Evolutionary conservation across 1,140 invertebrate genomes (phyloP), one percentile per base, ranked within the genome.

Genomic region (Phymastichus coffea): DNA sequence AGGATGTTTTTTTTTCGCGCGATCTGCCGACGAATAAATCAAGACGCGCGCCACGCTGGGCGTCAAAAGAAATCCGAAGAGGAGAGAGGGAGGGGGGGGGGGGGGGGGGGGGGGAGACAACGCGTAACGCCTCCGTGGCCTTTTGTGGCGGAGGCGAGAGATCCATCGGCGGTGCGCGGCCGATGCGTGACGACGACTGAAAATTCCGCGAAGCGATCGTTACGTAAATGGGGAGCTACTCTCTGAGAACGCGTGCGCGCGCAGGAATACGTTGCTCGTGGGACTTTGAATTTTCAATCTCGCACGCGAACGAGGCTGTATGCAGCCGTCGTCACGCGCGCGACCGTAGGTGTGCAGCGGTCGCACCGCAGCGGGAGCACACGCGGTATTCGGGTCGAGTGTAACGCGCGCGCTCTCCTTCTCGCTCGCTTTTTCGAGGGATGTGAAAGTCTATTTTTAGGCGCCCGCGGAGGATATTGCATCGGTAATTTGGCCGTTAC

Each of bases 211-310:
- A 72, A 74, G 41, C 64, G 56, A 61, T 65, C 41, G 66, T 73
- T 73, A 72, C 67, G 70, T 72, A 73, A 73, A 70, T 19, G 64
- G 65, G 64, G n/a, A 69, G 64, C n/a, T n/a, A n/a, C n/a, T n/a
- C n/a, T n/a, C n/a, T n/a, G n/a, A n/a, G n/a, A n/a, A n/a, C n/a
- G n/a, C n/a, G n/a, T n/a, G n/a, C n/a, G n/a, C n/a, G n/a, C n/a
- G n/a, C n/a, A n/a, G n/a, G n/a, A n/a, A n/a, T n/a, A n/a, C n/a
- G n/a, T n/a, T n/a, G n/a, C n/a, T 69, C 70, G 72, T 74, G 74
- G 66, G 74, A 74, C 69, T 73, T 67, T 40, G 68, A 74, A 74
- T 53, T 75, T 73, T 74, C 70, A 74, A 73, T 73, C 66, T 68
- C 66, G 68, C 70, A 72, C 70, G 70, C 73, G 70, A 75, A 70